phyloP scores from a whole-genome alignment of 2,113 vertebrate species.

The Psittacara wagleri region DNA sequence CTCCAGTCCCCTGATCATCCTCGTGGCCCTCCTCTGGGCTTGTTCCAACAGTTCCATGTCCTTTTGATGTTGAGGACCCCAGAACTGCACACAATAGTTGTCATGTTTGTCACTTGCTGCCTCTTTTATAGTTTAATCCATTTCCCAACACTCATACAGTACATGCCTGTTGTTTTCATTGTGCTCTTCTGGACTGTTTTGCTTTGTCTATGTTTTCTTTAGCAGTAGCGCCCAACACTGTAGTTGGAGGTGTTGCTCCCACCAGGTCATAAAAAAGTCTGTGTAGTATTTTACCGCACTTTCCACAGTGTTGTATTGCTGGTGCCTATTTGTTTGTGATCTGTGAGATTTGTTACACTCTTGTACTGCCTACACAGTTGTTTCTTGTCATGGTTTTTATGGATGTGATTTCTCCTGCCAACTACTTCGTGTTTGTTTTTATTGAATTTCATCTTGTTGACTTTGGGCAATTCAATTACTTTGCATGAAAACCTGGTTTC shows the following conservation, averaged over 20 bases:
- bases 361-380: neutral
- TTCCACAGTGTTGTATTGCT: neutral
- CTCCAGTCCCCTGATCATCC: no score
- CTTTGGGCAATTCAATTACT: neutral
- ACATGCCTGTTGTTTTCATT: accelerated
- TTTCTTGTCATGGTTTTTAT: neutral
- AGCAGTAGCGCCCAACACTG: neutral
- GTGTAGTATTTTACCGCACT: neutral
- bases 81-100: neutral
- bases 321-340: neutral
- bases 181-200: neutral
- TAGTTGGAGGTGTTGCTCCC: neutral
- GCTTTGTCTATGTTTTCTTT: neutral
- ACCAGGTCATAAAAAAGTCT: neutral
- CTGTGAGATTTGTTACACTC: neutral
- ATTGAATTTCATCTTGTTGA: neutral
- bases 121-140: neutral
- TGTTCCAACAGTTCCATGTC: no score
- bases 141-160: accelerated
- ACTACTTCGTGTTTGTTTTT: neutral
- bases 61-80: no score
- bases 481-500: neutral
- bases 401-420: neutral
- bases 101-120: neutral
- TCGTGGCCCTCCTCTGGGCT: no score